A percentile compares a stretch with the other conserved stretches of the same genome.
Evolutionary conservation across 2,888 invertebrate genomes (phyloP).

Genomic region (Mongoloraphidia duomilia): DNA sequence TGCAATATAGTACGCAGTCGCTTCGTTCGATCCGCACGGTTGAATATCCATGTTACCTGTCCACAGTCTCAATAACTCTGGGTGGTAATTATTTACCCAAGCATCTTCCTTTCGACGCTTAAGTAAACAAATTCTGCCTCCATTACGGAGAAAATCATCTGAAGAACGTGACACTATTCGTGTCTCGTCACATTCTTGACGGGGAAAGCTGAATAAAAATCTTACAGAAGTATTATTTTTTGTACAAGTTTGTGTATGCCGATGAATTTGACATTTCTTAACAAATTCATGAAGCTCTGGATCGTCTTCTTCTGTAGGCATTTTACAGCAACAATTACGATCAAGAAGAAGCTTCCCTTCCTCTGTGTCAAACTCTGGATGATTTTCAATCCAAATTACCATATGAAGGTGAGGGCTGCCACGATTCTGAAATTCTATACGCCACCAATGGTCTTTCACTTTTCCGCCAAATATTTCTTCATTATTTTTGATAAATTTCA

Average conservation of each 20-base stretch:
- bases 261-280: slow-evolving; percentile 10
- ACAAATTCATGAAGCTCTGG: slow-evolving; percentile 10
- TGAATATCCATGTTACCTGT: slow-evolving; percentile 19
- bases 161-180: slow-evolving; percentile 6
- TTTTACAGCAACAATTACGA: slow-evolving; percentile 6
- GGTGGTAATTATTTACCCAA: slow-evolving; percentile 16
- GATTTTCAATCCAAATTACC: slow-evolving; percentile 1
- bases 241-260: slow-evolving; percentile 12
- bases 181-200: slow-evolving; percentile 7
- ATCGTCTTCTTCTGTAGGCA: slow-evolving; percentile 7
- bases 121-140: slow-evolving; percentile 6
- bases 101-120: slow-evolving; percentile 7
- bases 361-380: slow-evolving; percentile 13
- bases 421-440: slow-evolving; percentile 15
- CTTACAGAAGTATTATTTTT: slow-evolving; percentile 6
- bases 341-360: slow-evolving; percentile 9
- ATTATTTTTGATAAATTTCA: neutral
- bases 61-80: slow-evolving; percentile 11
- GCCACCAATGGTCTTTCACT: slow-evolving; percentile 6
- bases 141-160: slow-evolving; percentile 9
- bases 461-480: slow-evolving; percentile 5
- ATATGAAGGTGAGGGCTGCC: slow-evolving; percentile 13
- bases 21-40: slow-evolving; percentile 16
- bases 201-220: slow-evolving; percentile 13
- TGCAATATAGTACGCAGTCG: slow-evolving; percentile 12